Conservation (phyloP, 2,888 invertebrate genomes). For the Cotesia congregata region DNA sequence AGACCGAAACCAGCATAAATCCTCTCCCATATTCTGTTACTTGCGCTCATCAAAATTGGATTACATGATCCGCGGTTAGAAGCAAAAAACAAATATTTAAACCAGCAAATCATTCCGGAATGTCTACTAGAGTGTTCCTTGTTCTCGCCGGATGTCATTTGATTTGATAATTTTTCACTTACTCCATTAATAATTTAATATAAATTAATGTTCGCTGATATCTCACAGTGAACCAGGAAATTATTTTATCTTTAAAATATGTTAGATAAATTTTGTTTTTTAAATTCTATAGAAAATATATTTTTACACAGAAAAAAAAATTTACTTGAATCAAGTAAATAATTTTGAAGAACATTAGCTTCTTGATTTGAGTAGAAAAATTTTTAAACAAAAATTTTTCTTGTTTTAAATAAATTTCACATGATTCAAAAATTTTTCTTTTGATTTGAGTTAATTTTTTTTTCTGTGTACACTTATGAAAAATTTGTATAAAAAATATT, state of each 20-base stretch:
- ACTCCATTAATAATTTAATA: slow-evolving; percentile 5
- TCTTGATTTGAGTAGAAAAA: too few relatives aligned
- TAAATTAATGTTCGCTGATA: neutral
- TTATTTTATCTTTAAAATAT: neutral
- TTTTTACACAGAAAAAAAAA: too few relatives aligned
- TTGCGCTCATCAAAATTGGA: neutral
- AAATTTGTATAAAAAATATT: too few relatives aligned
- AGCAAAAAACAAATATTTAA: neutral
- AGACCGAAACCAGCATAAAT: slow-evolving; percentile 27
- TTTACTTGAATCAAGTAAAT: too few relatives aligned
- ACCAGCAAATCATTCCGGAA: neutral
- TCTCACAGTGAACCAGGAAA: neutral
- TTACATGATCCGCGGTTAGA: neutral
- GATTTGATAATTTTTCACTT: slow-evolving; percentile 29
- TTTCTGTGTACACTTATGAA: too few relatives aligned
- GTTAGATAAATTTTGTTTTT: too few relatives aligned
- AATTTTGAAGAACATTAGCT: too few relatives aligned
- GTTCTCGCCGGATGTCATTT: slow-evolving; percentile 26
- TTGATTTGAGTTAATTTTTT: too few relatives aligned
- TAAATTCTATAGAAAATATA: too few relatives aligned
- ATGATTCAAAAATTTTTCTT: too few relatives aligned
- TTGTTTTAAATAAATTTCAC: too few relatives aligned
- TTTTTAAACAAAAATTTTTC: too few relatives aligned
- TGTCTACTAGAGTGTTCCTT: neutral
- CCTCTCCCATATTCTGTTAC: slow-evolving; percentile 35